These are phyloP conservation scores for Loxodonta africana DNA, from an alignment of 2,113 vertebrate species.

Conservation along the genomic window DNA sequence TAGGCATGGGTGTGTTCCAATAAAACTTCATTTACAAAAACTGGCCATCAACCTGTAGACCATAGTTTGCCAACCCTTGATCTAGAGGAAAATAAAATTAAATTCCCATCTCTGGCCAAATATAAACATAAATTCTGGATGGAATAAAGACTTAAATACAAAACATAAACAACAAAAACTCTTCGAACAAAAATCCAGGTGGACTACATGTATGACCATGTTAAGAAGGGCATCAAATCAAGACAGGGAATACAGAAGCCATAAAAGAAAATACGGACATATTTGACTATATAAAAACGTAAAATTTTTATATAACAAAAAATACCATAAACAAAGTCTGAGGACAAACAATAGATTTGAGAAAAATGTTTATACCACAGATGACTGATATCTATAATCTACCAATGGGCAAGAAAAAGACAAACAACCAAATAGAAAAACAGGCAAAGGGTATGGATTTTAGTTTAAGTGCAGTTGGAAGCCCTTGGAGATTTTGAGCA, in stretches of 20 bases:
- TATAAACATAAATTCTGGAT: constrained; percentile 30
- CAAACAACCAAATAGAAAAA: not conserved
- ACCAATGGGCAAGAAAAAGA: constrained; percentile 43
- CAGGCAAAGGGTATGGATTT: not conserved
- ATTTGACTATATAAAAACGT: constrained; percentile 47
- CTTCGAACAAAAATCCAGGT: constrained; percentile 54
- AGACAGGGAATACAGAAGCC: not conserved
- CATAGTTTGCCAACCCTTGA: not conserved
- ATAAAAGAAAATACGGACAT: not conserved
- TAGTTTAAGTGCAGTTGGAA: constrained; percentile 12
- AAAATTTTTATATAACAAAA: constrained; percentile 35
- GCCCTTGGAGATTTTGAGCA: not conserved
- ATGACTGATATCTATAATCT: not conserved
- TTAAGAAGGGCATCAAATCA: not conserved
- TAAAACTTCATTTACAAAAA: constrained; percentile 72
- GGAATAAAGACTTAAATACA: not conserved
- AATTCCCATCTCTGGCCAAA: not conserved
- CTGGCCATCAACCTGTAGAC: not conserved
- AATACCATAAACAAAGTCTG: not conserved
- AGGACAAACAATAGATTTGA: constrained; percentile 43
- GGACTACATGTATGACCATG: not conserved
- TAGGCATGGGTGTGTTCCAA: not conserved
- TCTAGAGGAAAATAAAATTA: constrained; percentile 49
- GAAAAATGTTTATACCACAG: not conserved
- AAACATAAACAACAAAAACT: constrained; percentile 39